Conservation (phyloP, 2,113 vertebrate genomes). For the Oreochromis spilurus region DNA sequence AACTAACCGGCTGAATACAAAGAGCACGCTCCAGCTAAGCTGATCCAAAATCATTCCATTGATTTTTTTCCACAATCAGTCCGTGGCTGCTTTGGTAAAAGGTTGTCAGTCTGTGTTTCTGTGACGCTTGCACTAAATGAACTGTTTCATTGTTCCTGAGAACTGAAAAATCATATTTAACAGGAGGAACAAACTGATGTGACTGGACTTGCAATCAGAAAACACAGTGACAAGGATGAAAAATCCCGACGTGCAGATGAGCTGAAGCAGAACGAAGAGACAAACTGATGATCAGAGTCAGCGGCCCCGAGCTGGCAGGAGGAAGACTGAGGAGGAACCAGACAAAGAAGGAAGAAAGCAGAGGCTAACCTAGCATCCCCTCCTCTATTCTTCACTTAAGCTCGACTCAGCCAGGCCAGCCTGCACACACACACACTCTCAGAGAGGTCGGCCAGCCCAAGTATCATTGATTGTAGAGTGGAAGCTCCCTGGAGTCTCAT, state of each 20-base stretch:
- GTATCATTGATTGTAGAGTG: slow-evolving; percentile 50
- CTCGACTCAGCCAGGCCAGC: slow-evolving; percentile 31
- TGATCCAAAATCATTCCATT: slow-evolving; percentile 47
- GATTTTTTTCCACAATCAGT: slow-evolving; percentile 48
- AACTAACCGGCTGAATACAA: slow-evolving; percentile 47
- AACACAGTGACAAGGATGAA: background rate
- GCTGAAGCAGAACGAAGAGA: background rate
- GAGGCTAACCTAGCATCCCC: slow-evolving; percentile 55
- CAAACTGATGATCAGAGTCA: background rate
- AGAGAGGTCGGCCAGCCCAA: background rate
- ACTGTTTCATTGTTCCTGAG: background rate
- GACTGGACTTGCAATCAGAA: background rate
- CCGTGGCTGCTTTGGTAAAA: slow-evolving; percentile 4
- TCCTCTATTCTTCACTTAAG: background rate
- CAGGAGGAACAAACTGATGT: background rate
- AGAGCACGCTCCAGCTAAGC: slow-evolving; percentile 40
- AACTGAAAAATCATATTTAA: background rate
- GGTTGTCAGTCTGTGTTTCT: background rate
- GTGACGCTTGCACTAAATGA: background rate
- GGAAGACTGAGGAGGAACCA: background rate
- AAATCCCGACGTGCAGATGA: background rate
- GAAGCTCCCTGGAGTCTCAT: slow-evolving; percentile 41
- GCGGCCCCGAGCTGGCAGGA: background rate
- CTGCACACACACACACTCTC: slow-evolving; percentile 26
- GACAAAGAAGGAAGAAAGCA: slow-evolving; percentile 28